Base-by-base conservation (phyloP, 2,888 invertebrate genomes). In the Pterobdella sp. region DNA sequence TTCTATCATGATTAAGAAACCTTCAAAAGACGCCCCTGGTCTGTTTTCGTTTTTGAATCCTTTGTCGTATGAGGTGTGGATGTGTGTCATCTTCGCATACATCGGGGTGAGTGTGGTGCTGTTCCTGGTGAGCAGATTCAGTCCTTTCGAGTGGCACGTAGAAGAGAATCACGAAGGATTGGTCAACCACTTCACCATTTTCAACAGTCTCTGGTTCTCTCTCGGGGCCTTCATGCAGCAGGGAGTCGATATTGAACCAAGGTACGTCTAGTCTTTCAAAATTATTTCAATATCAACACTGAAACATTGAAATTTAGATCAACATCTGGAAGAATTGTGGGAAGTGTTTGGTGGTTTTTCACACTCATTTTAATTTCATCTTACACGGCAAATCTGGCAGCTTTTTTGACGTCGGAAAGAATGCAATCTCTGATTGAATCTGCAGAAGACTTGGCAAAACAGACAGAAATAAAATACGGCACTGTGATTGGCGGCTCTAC, bases 301-400 rank as follows among this genome's bases (percentile, higher is more conserved):
- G 18, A 7, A 42, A 42, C 42, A 18, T 42, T 42, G 10, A n/a
- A 3, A 3, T 32, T 32, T 82, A 88, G 91, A 81, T 92, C 91
- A 2, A 87, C 93, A 78, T 93, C 93, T 0, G 94, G 94, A 3
- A 88, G 97, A 75, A 95, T 97, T 79, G 97, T 96, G 1, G 95
- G 95, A 60, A 92, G 94, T 60, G 95, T 96, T 0, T 98, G 97
- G 97, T 98, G 97, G 95, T 97, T 97, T 85, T 98, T 98, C 85
- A 96, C 96, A 0, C 87, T 98, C 76, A 97, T 97, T 81, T 88
- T 97, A 73, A 93, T 96, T 76, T 96, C 96, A 72, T 96, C 96
- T 34, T 98, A 98, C 84, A 98, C 97, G 64, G 97, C 97, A 75
- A 98, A 98, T 85, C 87, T 98, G 75, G 84, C 84, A 37, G 97